Base-by-base conservation (phyloP, 2,113 vertebrate species). In the Prietella phreatophila region DNA sequence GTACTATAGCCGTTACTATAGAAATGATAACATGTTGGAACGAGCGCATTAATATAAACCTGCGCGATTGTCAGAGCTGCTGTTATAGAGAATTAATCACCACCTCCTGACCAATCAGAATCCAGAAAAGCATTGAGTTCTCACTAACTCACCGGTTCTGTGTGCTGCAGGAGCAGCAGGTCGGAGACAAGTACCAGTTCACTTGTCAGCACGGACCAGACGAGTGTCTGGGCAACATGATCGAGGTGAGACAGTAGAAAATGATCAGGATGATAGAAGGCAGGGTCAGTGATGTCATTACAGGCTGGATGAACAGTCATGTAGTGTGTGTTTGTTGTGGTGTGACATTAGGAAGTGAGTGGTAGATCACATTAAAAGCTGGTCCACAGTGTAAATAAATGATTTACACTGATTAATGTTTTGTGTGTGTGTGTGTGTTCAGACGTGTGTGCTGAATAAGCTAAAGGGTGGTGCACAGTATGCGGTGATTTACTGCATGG, bases 161-260 rank as follows among this genome's bases (percentile, higher is more conserved):
- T 88, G 58, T 39, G 83, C 87, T n/a, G 0, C 91, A 99, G 98
- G 98, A 99, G 86, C 93, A 0, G 6, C 90, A 92, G 0, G 76
- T 92, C 80, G 95, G 91, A 0, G 91, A 95, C 3, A 95, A 93
- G 81, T 97, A 95, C 90, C 15, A 88, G 0, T 99, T 95, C 60
- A 0, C 63, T 0, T 99, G 98, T 90, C 98, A 99, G 92, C 98
- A 99, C 5, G 98, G 98, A 3, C 90, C 95, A 0, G 85, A 87
- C 1, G 98, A 99, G 86, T 99, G 98, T 88, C 75, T 91, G 17
- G 96, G 97, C n/a, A 99, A 99, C 96, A 96, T 96, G 95, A 95
- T 99, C 0, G 97, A 99, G 97, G 98, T 99, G 89, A 91, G 92
- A 61, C 47, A 0, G 30, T 84, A n/a, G 61, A 42, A 36, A 30